A percentile compares a stretch with the other conserved stretches of the same genome.
Conservation (phyloP, 2,797 vertebrate species). For the Trachops cirrhosus region DNA sequence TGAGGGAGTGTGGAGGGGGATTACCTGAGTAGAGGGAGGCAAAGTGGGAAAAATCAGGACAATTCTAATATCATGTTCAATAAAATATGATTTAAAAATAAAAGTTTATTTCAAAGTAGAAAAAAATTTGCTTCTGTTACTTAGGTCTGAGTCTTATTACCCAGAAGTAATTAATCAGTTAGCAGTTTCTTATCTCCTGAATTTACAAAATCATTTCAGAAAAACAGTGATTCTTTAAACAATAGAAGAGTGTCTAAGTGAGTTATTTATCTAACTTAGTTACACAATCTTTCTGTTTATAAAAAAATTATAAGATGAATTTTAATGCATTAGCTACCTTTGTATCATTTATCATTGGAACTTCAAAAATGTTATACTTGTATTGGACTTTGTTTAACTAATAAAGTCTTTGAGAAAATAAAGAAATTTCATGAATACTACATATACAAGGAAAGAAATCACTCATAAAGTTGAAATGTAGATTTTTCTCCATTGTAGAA, state of each 20-base stretch:
- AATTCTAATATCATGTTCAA: too few relatives aligned
- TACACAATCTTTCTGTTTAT: background rate
- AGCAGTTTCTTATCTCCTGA: background rate
- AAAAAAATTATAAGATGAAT: background rate
- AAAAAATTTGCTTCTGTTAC: background rate
- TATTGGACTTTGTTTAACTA: background rate
- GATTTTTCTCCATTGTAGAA: slow-evolving; percentile 4
- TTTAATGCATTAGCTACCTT: background rate
- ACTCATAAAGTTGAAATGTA: background rate
- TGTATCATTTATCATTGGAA: slow-evolving; percentile 3
- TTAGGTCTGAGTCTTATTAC: background rate
- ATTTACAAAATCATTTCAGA: background rate
- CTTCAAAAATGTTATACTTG: background rate
- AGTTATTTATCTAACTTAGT: background rate
- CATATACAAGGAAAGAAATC: background rate
- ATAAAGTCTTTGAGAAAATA: background rate
- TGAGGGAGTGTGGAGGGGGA: too few relatives aligned
- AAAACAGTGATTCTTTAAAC: background rate
- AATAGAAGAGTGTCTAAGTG: background rate
- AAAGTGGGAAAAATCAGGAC: too few relatives aligned
- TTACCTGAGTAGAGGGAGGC: too few relatives aligned
- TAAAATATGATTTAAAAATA: too few relatives aligned
- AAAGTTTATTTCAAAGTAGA: too few relatives aligned
- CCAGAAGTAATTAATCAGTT: background rate
- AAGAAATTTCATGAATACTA: background rate